Percentiles rank a stretch among this genome's conserved stretches.
Evolutionary conservation across 2,113 vertebrate genomes (phyloP).

Genomic region (Phocoena sinus): DNA sequence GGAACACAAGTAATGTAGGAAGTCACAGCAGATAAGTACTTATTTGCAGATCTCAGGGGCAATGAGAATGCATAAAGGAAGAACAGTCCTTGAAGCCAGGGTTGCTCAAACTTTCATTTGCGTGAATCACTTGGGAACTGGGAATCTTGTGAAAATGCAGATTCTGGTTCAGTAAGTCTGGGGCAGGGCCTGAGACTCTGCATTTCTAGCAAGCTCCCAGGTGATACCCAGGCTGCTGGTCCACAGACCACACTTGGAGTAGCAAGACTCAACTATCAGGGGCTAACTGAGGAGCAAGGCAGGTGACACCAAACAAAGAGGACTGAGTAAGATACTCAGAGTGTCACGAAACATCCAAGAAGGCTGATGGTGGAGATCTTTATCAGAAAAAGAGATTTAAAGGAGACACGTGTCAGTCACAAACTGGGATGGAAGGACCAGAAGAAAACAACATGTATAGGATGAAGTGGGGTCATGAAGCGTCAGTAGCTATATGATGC

Average conservation of each 20-base stretch:
- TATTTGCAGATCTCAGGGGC: neutral
- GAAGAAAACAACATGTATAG: neutral
- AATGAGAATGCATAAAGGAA: neutral
- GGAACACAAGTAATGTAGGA: neutral
- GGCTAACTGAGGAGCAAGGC: neutral
- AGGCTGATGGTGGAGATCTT: neutral
- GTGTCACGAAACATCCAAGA: neutral
- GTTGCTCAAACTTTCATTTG: neutral
- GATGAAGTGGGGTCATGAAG: neutral
- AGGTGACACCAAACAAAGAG: neutral
- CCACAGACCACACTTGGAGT: neutral
- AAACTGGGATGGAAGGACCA: neutral
- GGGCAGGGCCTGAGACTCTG: neutral
- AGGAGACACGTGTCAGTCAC: neutral
- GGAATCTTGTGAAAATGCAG: neutral
- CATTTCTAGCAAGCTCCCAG: neutral
- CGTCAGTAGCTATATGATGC: neutral
- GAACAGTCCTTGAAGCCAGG: neutral
- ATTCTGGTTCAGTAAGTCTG: neutral
- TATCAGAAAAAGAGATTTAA: neutral
- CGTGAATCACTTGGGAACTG: neutral
- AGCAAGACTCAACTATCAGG: neutral
- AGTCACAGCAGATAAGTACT: neutral
- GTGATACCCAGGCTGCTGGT: neutral
- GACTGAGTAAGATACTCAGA: neutral